A percentile compares a stretch with the other conserved stretches of the same genome.
Evolutionary conservation across 1,140 invertebrate species (phyloP).

Genomic region (Drosophila kanapiae): DNA sequence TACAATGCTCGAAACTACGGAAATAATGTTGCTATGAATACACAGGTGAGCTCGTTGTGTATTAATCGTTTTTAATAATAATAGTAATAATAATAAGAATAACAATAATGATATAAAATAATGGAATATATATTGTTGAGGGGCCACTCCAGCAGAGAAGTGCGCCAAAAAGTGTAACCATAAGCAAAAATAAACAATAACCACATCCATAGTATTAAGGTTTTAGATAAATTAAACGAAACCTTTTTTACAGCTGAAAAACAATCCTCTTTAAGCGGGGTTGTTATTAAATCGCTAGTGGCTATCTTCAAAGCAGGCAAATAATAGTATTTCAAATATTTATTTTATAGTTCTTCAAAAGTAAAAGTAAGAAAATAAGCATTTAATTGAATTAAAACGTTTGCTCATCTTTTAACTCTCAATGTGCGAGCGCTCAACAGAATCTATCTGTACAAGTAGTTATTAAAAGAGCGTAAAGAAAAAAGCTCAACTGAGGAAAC

Average conservation of each 20-base stretch:
- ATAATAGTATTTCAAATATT: background rate
- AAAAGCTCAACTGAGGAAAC: background rate
- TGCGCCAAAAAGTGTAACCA: constrained; percentile 10
- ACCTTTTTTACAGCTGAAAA: constrained; percentile 35
- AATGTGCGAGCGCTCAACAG: no score
- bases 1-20: constrained; percentile 57
- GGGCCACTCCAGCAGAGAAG: constrained; percentile 3
- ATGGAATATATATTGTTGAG: constrained; percentile 8
- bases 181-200: constrained; percentile 43
- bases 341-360: no score
- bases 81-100: background rate
- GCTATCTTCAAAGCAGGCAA: background rate
- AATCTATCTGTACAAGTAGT: background rate
- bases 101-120: constrained; percentile 22
- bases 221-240: constrained; percentile 25
- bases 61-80: constrained; percentile 34
- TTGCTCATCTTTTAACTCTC: no score
- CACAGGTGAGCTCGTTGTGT: constrained; percentile 29
- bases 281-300: background rate
- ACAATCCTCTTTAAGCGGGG: background rate
- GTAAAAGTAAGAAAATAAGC: no score
- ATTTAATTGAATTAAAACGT: no score
- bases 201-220: constrained; percentile 44
- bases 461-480: background rate
- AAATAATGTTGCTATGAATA: constrained; percentile 37